These are phyloP conservation scores for Adoxophyes honmai DNA, from an alignment of 1,140 invertebrate genomes.

Conservation along the genomic window DNA sequence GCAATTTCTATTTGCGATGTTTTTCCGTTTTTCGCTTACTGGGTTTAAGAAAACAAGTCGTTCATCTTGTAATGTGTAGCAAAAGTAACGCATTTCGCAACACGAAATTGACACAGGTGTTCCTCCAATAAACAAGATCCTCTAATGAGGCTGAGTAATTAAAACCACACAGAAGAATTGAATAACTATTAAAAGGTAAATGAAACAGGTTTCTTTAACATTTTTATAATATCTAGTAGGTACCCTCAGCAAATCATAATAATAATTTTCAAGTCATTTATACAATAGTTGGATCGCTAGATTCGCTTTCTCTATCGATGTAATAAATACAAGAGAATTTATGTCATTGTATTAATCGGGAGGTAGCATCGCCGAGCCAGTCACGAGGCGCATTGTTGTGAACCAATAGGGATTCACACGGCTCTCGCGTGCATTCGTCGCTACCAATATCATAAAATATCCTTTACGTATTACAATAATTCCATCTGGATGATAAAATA, in stretches of 20 bases:
- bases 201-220: too few species aligned
- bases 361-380: conserved; percentile 52
- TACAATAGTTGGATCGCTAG: conserved; percentile 31
- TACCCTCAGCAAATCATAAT: conserved; percentile 18
- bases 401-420: conserved; percentile 59
- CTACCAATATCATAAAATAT: conserved; percentile 45
- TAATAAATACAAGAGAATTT: conserved; percentile 66
- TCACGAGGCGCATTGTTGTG: conserved; percentile 63
- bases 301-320: conserved; percentile 47
- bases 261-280: conserved; percentile 33
- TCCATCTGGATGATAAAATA: conserved; percentile 39
- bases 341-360: conserved; percentile 64
- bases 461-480: conserved; percentile 48
- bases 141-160: neutral
- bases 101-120: too few species aligned
- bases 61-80: conserved; percentile 26
- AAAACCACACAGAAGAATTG: neutral
- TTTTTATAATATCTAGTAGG: too few species aligned
- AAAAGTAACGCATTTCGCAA: too few species aligned
- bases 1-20: conserved; percentile 16
- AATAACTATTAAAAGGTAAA: too few species aligned
- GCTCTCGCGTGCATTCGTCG: conserved; percentile 41
- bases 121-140: neutral
- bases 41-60: too few species aligned
- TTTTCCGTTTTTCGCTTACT: conserved; percentile 13